phyloP scores from a whole-genome alignment of 2,797 vertebrate species.

The Hydrocynus forskahlii region DNA sequence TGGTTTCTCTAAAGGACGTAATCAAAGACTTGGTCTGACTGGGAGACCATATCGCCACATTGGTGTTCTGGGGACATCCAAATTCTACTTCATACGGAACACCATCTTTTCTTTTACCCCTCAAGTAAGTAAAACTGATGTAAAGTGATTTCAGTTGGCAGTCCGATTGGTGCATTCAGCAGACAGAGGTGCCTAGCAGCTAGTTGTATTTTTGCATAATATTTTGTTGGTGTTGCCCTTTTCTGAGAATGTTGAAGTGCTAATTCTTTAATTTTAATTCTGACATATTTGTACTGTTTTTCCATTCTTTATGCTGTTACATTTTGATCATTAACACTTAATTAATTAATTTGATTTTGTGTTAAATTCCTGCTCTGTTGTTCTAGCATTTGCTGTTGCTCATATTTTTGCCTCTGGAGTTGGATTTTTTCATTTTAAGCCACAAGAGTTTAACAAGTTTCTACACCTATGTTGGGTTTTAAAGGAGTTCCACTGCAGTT shows the following conservation, averaged over 20 bases:
- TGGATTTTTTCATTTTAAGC: neutral
- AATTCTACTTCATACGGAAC: constrained; percentile 92
- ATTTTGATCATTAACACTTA: neutral
- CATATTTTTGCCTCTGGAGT: neutral
- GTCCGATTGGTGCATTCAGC: neutral
- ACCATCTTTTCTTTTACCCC: constrained; percentile 94
- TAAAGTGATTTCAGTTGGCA: neutral
- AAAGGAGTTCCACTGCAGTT: too few species aligned
- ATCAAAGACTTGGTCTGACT: constrained; percentile 87
- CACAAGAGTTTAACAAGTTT: too few species aligned
- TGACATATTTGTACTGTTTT: too few species aligned
- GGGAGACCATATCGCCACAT: constrained; percentile 93
- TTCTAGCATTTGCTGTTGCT: neutral
- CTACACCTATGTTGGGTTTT: too few species aligned
- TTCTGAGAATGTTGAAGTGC: too few species aligned
- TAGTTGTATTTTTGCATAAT: neutral
- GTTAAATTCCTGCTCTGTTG: neutral
- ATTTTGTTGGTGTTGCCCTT: too few species aligned
- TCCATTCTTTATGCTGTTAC: too few species aligned
- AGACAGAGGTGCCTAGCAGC: neutral
- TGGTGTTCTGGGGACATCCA: constrained; percentile 93
- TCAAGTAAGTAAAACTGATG: constrained; percentile 76
- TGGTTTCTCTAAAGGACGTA: constrained; percentile 76
- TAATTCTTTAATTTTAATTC: too few species aligned
- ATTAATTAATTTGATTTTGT: neutral